Evolutionary conservation across 2,113 vertebrate species (phyloP).

Genomic region (Cryptomyrus ogoouensis): DNA sequence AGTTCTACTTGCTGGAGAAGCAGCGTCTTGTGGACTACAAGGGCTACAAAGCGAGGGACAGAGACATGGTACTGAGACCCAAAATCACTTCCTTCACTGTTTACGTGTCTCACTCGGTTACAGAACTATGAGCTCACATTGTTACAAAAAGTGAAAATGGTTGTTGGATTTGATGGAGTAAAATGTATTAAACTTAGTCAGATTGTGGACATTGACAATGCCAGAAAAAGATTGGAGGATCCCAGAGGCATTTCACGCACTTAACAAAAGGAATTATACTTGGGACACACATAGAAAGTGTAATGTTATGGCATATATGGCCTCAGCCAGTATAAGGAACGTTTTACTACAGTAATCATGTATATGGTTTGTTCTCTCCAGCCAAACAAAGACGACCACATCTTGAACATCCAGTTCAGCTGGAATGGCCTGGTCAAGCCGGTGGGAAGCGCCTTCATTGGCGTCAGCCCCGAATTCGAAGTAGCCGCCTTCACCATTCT

Average conservation of each 20-base stretch:
- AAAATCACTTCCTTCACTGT: background rate
- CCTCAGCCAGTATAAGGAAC: background rate
- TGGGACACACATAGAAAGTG: background rate
- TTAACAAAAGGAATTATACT: background rate
- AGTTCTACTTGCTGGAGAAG: slow-evolving; percentile 82
- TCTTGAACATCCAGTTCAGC: slow-evolving; percentile 79
- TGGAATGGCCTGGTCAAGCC: slow-evolving; percentile 76
- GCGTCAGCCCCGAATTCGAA: slow-evolving; percentile 76
- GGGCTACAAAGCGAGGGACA: slow-evolving; percentile 65
- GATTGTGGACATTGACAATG: background rate
- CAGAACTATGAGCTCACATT: background rate
- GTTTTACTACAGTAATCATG: background rate
- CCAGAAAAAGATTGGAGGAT: background rate
- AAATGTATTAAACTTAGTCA: background rate
- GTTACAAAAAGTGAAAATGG: background rate
- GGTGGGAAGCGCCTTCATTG: slow-evolving; percentile 66
- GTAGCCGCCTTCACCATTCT: slow-evolving; percentile 73
- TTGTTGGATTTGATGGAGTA: background rate
- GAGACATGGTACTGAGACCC: slow-evolving; percentile 55
- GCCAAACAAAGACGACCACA: slow-evolving; percentile 74
- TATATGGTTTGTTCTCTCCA: slow-evolving; percentile 33
- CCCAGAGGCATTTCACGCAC: background rate
- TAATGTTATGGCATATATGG: background rate
- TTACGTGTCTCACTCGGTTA: background rate
- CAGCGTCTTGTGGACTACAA: slow-evolving; percentile 68